These are phyloP conservation scores for Eulemur macaco DNA, from an alignment of 2,113 vertebrate genomes.

Conservation along the genomic window DNA sequence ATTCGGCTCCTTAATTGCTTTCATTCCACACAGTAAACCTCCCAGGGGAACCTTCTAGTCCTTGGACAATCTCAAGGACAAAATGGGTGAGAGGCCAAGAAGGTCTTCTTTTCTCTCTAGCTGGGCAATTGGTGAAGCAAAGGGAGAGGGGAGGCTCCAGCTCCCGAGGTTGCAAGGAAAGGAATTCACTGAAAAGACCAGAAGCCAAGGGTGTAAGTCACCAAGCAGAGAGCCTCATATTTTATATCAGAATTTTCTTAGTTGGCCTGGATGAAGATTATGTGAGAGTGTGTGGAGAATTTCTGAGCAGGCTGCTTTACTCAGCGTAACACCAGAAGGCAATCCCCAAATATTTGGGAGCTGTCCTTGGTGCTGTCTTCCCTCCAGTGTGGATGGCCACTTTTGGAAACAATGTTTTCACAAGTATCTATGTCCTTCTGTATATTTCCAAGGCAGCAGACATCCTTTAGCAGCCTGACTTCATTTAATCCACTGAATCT, in stretches of 20 bases:
- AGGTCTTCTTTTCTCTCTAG: slow-evolving; percentile 9
- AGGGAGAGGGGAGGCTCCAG: background rate
- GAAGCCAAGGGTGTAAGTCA: background rate
- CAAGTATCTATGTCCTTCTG: background rate
- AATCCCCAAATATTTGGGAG: background rate
- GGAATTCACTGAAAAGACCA: background rate
- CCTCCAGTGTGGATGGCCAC: background rate
- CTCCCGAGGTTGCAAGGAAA: background rate
- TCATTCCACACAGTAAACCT: slow-evolving; percentile 48
- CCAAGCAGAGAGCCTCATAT: background rate
- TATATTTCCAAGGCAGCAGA: background rate
- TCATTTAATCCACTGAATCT: background rate
- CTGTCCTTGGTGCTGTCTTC: slow-evolving; percentile 39
- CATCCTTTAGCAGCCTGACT: background rate
- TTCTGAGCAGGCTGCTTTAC: background rate
- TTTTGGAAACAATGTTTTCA: slow-evolving; percentile 31
- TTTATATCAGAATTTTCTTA: background rate
- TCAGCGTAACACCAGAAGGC: background rate
- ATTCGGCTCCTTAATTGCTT: slow-evolving; percentile 66
- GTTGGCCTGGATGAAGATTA: background rate
- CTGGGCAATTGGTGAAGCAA: background rate
- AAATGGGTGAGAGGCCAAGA: slow-evolving; percentile 57
- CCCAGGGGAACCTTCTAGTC: slow-evolving; percentile 41
- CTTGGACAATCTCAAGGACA: slow-evolving; percentile 61
- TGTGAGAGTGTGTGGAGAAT: background rate